phyloP scores from a whole-genome alignment of 1,140 invertebrate species.

The Goniozus legneri region DNA sequence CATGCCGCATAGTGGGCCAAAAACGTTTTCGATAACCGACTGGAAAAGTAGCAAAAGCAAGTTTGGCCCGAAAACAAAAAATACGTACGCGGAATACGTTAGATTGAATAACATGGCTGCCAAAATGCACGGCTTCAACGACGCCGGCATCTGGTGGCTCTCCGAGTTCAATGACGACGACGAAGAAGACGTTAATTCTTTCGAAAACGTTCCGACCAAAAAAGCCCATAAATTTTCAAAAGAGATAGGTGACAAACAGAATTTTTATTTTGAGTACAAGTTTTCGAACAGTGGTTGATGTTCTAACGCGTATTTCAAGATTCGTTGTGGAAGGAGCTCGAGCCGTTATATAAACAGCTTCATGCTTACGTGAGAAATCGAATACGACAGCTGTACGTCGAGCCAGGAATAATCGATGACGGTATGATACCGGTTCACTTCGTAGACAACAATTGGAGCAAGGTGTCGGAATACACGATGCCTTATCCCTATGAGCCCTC shows the following conservation, averaged over 20 bases:
- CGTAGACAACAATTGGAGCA: no score
- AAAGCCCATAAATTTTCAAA: slow-evolving; percentile 59
- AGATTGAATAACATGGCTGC: slow-evolving; percentile 76
- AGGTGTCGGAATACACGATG: slow-evolving; percentile 66
- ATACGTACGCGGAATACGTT: slow-evolving; percentile 71
- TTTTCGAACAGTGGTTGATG: no score
- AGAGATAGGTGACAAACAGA: slow-evolving; percentile 63
- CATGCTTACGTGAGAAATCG: slow-evolving; percentile 80
- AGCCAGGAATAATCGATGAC: slow-evolving; percentile 61
- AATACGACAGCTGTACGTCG: slow-evolving; percentile 69
- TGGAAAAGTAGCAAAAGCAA: slow-evolving; percentile 60
- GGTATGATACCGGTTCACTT: slow-evolving; percentile 88
- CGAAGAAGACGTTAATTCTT: no score
- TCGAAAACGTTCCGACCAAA: no score
- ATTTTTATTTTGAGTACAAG: no score
- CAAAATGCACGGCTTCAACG: slow-evolving; percentile 61
- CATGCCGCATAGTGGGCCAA: slow-evolving; percentile 74
- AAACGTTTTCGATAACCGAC: slow-evolving; percentile 72
- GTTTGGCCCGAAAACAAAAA: no score
- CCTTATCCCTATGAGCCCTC: slow-evolving; percentile 71
- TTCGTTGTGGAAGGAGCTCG: no score
- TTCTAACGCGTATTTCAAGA: no score
- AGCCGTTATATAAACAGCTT: slow-evolving; percentile 77
- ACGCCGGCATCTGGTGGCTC: slow-evolving; percentile 61
- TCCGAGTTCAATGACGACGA: no score